Evolutionary conservation across 1,140 invertebrate species (phyloP).

Genomic region (Diabrotica undecimpunctata): DNA sequence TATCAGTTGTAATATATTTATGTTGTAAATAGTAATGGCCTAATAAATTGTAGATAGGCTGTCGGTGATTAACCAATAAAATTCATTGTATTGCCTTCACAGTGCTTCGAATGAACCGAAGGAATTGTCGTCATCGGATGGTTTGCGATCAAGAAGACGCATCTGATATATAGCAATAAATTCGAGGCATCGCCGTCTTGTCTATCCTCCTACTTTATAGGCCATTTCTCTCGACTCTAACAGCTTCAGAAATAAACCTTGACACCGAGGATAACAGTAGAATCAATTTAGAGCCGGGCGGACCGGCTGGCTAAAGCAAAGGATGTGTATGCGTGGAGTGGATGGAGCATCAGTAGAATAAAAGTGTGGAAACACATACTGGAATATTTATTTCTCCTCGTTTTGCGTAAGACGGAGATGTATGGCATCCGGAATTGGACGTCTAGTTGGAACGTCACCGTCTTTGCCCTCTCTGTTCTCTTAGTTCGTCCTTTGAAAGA

Average conservation of each 20-base stretch:
- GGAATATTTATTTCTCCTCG: constrained; percentile 28
- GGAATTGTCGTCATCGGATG: neutral
- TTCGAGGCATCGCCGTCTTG: neutral
- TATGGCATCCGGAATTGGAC: constrained; percentile 29
- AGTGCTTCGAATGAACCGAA: no score
- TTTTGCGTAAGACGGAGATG: constrained; percentile 29
- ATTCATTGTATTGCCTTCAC: no score
- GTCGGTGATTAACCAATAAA: no score
- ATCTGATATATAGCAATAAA: neutral
- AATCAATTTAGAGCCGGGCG: neutral
- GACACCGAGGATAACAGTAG: neutral
- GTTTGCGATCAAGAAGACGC: neutral
- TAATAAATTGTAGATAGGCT: no score
- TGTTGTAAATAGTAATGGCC: no score
- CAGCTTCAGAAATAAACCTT: constrained; percentile 2
- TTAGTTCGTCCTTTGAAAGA: neutral
- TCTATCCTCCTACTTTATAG: neutral
- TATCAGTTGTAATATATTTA: no score
- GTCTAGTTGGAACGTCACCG: constrained; percentile 25
- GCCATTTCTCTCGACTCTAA: neutral
- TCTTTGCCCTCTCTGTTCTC: constrained; percentile 21
- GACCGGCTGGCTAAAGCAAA: neutral
- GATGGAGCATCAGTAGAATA: constrained; percentile 5
- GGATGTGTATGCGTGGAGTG: neutral
- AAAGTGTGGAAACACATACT: constrained; percentile 15